Base-by-base conservation (phyloP, 2,888 invertebrate species). In the Drosophila sordidula region DNA sequence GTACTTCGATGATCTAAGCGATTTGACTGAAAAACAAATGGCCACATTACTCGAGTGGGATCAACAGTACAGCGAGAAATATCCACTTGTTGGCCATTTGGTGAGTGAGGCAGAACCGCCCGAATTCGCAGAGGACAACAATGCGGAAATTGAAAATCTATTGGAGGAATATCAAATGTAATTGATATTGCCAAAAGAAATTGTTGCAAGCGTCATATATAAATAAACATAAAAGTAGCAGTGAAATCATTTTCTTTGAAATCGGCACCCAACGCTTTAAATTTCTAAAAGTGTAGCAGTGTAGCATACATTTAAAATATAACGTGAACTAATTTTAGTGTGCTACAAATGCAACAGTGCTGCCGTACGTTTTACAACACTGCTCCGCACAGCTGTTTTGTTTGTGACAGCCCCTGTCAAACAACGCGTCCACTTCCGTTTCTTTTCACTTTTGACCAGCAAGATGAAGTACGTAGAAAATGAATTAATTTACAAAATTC, bases 381-480 rank as follows among this genome's bases (percentile, higher is more conserved):
- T 58, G 22, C 3, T 9, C 25, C 41, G 11, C 75, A n/a, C 78
- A 77, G 80, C 66, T 81, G 82, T 61, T 63, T 36, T 36, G 9
- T 18, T 0, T 45, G 3, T 81, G 78, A 78, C 82, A 81, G 63
- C 68, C 69, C 14, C 73, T 88, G 88, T 83, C 88, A 88, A 49
- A 74, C 39, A 42, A 26, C 52, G 72, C 56, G 74, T 51, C 80
- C 69, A 81, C 87, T 91, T 91, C 91, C 90, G 90, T 87, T 91
- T 92, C 92, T 92, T 92, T 92, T 90, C 89, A 80, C 83, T 90
- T 89, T 88, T 91, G 89, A 89, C 89, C 89, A 86, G 83, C 91
- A 92, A 91, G 89, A 92, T 92, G 92, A 92, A 92, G 92, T 92
- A 92, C 85, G 92, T 91, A 86, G 69, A 80, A 70, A 25, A 32